These are phyloP conservation scores for Anoplius nigerrimus DNA, from an alignment of 2,888 invertebrate species.

Conservation along the genomic window DNA sequence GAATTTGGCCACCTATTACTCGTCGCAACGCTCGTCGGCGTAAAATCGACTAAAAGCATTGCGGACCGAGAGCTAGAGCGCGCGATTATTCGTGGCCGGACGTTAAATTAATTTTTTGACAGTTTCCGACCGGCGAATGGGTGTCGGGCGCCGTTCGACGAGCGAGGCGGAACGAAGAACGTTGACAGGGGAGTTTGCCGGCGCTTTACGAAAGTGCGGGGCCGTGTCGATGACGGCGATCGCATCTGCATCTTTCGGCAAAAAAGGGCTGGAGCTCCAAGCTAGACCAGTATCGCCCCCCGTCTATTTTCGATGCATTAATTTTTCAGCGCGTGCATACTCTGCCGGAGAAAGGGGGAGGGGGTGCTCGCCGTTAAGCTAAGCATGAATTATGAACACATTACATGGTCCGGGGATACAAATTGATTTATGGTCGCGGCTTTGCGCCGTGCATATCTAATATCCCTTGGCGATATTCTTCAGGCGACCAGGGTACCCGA, in stretches of 20 bases:
- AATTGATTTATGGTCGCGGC: conserved; percentile 73
- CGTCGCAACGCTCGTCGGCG: too few relatives aligned
- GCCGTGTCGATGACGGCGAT: conserved; percentile 2
- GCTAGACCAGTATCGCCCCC: conserved; percentile 4
- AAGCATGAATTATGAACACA: conserved; percentile 74
- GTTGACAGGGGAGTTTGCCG: neutral
- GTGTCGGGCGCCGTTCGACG: neutral
- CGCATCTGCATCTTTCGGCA: neutral
- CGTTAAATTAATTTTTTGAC: too few relatives aligned
- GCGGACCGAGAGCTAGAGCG: too few relatives aligned
- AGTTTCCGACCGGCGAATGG: too few relatives aligned
- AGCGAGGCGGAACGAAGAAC: neutral
- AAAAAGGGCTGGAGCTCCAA: too few relatives aligned
- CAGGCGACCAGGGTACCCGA: conserved; percentile 45
- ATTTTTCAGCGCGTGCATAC: conserved; percentile 64
- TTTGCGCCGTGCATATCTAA: conserved; percentile 71
- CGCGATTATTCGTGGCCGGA: too few relatives aligned
- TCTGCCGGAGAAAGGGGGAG: conserved; percentile 15
- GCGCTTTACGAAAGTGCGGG: neutral
- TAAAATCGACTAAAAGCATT: too few relatives aligned
- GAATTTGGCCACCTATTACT: too few relatives aligned
- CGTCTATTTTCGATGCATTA: conserved; percentile 62
- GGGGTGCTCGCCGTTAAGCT: conserved; percentile 63
- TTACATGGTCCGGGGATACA: conserved; percentile 66
- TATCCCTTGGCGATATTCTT: conserved; percentile 67